These are phyloP conservation scores for Myotis pilosus DNA, from an alignment of 2,797 vertebrate genomes.

Conservation along the genomic window DNA sequence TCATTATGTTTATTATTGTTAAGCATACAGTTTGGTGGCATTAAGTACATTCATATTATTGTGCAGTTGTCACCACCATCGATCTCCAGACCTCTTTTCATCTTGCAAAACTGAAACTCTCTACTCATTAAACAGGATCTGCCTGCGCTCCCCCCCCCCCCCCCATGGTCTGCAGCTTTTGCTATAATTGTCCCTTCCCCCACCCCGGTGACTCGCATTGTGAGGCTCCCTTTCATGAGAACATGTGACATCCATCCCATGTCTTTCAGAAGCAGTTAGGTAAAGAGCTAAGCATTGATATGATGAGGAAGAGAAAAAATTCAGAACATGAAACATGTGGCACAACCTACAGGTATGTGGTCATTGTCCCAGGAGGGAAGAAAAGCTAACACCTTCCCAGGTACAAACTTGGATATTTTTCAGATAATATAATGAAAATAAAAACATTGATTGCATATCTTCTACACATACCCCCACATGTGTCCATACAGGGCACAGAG, in stretches of 20 bases:
- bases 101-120: not conserved
- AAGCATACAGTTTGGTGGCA: not conserved
- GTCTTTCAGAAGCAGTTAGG: not conserved
- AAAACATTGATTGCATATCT: not conserved
- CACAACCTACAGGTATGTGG: fast-evolving
- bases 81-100: not conserved
- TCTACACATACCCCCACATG: not conserved
- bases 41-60: not conserved
- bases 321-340: fast-evolving
- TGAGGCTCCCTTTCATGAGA: not conserved
- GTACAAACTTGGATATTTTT: not conserved
- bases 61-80: not conserved
- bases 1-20: not conserved
- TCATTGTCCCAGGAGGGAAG: not conserved
- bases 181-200: not conserved
- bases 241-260: not conserved
- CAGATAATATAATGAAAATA: not conserved
- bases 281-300: not conserved
- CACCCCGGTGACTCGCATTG: not conserved
- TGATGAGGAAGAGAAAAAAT: not conserved
- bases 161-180: not conserved
- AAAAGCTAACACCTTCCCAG: fast-evolving
- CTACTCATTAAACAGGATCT: not conserved
- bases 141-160: too few relatives aligned
- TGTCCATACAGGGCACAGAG: not conserved